Evolutionary conservation across 37 sponge, comb jelly and placozoan genomes (phyloP).

Genomic region (Corticium candelabrum): DNA sequence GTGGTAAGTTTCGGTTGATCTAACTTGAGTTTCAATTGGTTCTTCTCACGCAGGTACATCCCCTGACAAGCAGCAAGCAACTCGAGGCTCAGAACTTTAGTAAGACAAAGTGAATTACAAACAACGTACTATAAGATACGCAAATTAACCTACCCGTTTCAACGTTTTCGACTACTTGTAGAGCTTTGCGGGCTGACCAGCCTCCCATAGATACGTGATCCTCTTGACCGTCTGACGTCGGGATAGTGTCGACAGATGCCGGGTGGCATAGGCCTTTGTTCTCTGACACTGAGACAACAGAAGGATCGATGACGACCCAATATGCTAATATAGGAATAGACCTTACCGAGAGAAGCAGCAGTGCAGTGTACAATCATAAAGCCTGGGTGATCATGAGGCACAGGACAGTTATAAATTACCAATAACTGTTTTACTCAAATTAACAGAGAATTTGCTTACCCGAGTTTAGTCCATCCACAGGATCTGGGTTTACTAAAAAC

Average conservation of each 20-base stretch:
- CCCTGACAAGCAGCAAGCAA: conserved; percentile 94
- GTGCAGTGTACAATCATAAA: conserved; percentile 95
- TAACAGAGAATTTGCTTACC: too few relatives aligned
- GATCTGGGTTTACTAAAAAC: conserved; percentile 68
- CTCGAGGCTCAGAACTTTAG: conserved; percentile 86
- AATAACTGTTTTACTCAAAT: too few relatives aligned
- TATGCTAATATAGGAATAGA: too few relatives aligned
- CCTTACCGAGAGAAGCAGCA: conserved; percentile 76
- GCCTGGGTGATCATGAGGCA: conserved; percentile 95
- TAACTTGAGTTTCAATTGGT: conserved; percentile 86
- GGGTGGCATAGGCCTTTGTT: conserved; percentile 95
- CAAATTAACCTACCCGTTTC: conserved; percentile 37
- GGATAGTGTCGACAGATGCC: conserved; percentile 89
- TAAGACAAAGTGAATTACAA: too few relatives aligned
- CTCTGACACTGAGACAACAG: conserved; percentile 66
- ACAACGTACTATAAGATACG: background rate
- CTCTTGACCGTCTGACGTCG: conserved; percentile 92
- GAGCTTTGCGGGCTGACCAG: conserved; percentile 86
- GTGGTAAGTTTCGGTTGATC: conserved; percentile 70
- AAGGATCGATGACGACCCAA: background rate
- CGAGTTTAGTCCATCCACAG: conserved; percentile 87
- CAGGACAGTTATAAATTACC: too few relatives aligned
- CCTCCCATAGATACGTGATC: conserved; percentile 99
- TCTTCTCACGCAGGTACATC: conserved; percentile 72
- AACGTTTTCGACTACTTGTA: conserved; percentile 82